Percentiles rank a stretch among this genome's conserved stretches.
Conservation (phyloP, 2,888 invertebrate genomes). For the Cephus sareptanus region DNA sequence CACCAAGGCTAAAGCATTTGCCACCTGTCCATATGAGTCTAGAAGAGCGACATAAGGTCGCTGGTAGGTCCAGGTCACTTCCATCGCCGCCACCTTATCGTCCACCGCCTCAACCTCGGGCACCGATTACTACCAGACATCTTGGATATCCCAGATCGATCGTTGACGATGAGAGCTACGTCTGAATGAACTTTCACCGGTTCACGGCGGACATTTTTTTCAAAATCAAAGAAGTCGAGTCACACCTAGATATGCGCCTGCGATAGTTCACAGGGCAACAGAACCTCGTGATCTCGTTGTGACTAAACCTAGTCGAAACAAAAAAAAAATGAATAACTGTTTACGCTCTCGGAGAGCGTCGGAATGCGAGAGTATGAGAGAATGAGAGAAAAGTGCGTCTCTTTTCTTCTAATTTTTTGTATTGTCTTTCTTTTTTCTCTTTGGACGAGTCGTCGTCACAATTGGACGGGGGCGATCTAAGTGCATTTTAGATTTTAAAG, state of each 20-base stretch:
- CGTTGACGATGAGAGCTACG: conserved; percentile 63
- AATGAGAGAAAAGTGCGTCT: conserved; percentile 2
- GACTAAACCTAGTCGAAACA: conserved; percentile 54
- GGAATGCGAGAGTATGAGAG: background rate
- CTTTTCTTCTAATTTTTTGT: background rate
- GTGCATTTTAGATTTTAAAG: background rate
- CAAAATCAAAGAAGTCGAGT: conserved; percentile 25
- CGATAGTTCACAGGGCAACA: conserved; percentile 9
- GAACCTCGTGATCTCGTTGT: conserved; percentile 27
- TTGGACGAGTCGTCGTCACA: background rate
- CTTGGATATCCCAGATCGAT: conserved; percentile 59
- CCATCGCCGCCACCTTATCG: conserved; percentile 63
- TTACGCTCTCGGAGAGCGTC: conserved; percentile 20
- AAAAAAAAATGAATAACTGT: conserved; percentile 29
- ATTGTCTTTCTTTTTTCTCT: background rate
- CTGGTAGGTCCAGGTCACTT: conserved; percentile 60
- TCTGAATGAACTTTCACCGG: conserved; percentile 38
- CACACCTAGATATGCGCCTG: conserved; percentile 11
- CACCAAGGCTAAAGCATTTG: conserved; percentile 73
- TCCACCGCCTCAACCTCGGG: conserved; percentile 62
- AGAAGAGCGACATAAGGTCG: conserved; percentile 68
- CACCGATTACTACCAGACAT: conserved; percentile 57
- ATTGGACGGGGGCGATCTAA: background rate
- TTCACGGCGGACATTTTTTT: conserved; percentile 5
- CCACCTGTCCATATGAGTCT: conserved; percentile 75